Conservation (phyloP, 2,888 invertebrate species). For the Ectemnius continuus region DNA sequence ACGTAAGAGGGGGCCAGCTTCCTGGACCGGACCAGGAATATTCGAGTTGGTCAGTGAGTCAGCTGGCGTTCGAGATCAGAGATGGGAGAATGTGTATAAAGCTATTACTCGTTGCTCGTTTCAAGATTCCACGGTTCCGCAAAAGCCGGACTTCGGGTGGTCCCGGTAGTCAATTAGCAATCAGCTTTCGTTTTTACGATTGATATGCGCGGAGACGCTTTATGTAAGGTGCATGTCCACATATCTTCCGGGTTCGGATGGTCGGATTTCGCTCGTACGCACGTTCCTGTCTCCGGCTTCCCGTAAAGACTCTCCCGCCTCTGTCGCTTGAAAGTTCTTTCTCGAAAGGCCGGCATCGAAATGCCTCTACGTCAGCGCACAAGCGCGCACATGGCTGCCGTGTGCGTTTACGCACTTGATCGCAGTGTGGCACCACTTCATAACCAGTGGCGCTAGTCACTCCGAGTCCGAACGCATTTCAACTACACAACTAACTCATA, state of each 20-base stretch:
- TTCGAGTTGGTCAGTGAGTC: background rate
- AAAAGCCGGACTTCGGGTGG: conserved; percentile 3
- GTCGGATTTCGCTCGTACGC: conserved; percentile 5
- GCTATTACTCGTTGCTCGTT: too few relatives aligned
- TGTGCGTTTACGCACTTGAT: conserved; percentile 45
- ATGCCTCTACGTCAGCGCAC: conserved; percentile 5
- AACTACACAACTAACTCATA: conserved; percentile 8
- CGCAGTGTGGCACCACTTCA: conserved; percentile 66
- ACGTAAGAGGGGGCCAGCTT: conserved; percentile 13
- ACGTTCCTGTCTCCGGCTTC: conserved; percentile 21
- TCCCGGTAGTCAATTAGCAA: conserved; percentile 2
- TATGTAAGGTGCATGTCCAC: conserved; percentile 29
- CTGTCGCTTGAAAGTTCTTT: conserved; percentile 56
- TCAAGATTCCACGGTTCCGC: background rate
- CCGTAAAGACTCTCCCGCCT: conserved; percentile 24
- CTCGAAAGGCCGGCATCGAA: background rate
- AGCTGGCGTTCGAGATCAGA: background rate
- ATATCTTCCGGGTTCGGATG: conserved; percentile 13
- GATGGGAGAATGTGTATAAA: too few relatives aligned
- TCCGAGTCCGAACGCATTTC: conserved; percentile 37
- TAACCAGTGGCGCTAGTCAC: conserved; percentile 11
- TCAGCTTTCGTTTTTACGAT: conserved; percentile 11
- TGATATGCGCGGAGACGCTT: conserved; percentile 8
- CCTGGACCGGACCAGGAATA: conserved; percentile 6
- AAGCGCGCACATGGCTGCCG: conserved; percentile 29